phyloP scores from a whole-genome alignment of 2,113 vertebrate genomes.

The Aptenodytes forsteri region DNA sequence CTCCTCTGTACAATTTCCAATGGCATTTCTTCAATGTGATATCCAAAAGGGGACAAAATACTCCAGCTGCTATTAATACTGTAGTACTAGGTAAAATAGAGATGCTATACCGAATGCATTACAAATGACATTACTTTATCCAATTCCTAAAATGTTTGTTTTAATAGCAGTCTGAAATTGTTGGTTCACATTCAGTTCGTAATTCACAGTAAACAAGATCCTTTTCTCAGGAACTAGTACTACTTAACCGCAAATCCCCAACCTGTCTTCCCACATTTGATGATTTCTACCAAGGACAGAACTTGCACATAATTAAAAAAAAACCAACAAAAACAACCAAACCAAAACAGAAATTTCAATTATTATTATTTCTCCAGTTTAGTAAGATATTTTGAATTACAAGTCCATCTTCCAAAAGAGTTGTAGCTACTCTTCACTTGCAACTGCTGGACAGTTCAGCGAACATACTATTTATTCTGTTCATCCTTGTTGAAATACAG shows the following conservation, averaged over 20 bases:
- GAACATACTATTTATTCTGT: not conserved
- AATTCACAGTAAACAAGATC: not conserved
- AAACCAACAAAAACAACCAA: not conserved
- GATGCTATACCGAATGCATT: not conserved
- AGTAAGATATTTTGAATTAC: not conserved
- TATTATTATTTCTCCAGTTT: not conserved
- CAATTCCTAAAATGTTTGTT: not conserved
- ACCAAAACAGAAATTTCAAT: not conserved
- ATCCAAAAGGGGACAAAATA: not conserved
- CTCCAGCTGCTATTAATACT: not conserved
- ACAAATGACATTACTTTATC: not conserved
- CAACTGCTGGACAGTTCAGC: not conserved
- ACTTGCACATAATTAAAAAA: not conserved
- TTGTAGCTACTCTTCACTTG: not conserved
- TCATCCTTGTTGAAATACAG: not conserved
- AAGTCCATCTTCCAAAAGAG: not conserved
- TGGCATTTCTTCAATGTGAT: not conserved
- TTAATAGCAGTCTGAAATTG: not conserved
- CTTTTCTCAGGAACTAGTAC: not conserved
- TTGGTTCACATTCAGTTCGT: not conserved
- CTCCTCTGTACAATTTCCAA: not conserved
- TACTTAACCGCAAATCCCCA: not conserved
- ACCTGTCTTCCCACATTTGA: not conserved
- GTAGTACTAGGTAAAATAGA: not conserved
- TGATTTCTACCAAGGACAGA: not conserved